Percentiles rank a stretch among this genome's conserved stretches.
These are phyloP conservation scores for Corythoichthys intestinalis DNA, from an alignment of 2,113 vertebrate genomes.

Conservation along the genomic window DNA sequence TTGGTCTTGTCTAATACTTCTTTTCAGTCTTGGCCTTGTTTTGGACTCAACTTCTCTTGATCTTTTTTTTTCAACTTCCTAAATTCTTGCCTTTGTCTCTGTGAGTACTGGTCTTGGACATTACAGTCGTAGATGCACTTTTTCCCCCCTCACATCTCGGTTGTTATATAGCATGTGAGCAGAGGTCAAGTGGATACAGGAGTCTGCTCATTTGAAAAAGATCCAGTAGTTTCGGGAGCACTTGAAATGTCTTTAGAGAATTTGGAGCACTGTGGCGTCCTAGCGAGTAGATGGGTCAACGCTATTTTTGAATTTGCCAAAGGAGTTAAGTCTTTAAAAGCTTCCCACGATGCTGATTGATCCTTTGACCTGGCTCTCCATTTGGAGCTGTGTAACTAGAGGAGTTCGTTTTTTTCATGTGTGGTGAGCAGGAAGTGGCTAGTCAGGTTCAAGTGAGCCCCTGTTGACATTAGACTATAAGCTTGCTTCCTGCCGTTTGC, in stretches of 20 bases:
- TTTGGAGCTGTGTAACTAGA: slow-evolving; percentile 61
- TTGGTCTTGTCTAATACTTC: not conserved
- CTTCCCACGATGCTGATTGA: slow-evolving; percentile 70
- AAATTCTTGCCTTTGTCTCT: no score
- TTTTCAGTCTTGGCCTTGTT: not conserved
- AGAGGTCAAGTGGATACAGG: slow-evolving; percentile 21
- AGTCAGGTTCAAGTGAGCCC: slow-evolving; percentile 64
- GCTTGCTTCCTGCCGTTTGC: slow-evolving; percentile 48
- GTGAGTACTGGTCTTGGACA: no score
- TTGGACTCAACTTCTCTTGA: not conserved
- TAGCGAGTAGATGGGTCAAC: slow-evolving; percentile 32
- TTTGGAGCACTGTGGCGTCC: slow-evolving; percentile 33
- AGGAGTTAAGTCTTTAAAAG: slow-evolving; percentile 63
- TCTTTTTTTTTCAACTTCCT: no score
- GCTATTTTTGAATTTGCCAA: slow-evolving; percentile 66
- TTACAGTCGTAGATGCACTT: no score
- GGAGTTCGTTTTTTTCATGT: slow-evolving; percentile 56
- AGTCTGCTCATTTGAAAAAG: slow-evolving; percentile 31
- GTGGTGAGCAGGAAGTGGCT: slow-evolving; percentile 60
- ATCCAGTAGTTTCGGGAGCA: slow-evolving; percentile 23
- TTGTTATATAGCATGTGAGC: not conserved
- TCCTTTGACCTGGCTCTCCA: slow-evolving; percentile 60
- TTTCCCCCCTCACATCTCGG: not conserved
- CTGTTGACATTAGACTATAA: slow-evolving; percentile 54
- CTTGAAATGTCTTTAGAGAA: slow-evolving; percentile 27